Percentiles rank a stretch among this genome's conserved stretches.
Conservation (phyloP, 2,888 invertebrate species). For the Ophonus ardosiacus region DNA sequence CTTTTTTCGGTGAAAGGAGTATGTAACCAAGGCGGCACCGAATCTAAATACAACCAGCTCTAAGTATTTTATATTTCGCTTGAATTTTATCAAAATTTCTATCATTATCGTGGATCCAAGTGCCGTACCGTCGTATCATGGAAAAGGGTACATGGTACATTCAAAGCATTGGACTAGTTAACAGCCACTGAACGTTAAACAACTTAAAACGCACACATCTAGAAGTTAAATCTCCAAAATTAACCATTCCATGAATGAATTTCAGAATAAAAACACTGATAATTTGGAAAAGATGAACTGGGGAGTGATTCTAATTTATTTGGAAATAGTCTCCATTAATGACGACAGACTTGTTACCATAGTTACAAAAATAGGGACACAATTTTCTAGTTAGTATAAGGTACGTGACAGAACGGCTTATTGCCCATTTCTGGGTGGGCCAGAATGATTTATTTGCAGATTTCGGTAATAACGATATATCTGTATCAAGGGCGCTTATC, state of each 20-base stretch:
- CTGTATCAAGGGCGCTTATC: no score
- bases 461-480: no score
- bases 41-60: not conserved
- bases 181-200: slow-evolving; percentile 60
- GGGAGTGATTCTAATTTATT: not conserved
- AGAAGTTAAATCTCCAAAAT: slow-evolving; percentile 25
- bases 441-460: no score
- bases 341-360: not conserved
- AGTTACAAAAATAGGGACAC: no score
- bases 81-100: not conserved
- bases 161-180: slow-evolving; percentile 63
- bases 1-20: not conserved
- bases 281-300: not conserved
- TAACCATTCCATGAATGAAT: slow-evolving; percentile 34
- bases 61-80: not conserved
- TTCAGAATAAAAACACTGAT: not conserved
- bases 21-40: not conserved
- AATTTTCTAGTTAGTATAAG: no score
- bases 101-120: slow-evolving; percentile 68
- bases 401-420: no score
- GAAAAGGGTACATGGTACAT: slow-evolving; percentile 55
- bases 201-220: slow-evolving; percentile 58
- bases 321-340: not conserved
- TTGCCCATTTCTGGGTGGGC: no score
- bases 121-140: slow-evolving; percentile 73